Evolutionary conservation across 2,113 vertebrate genomes (phyloP).

Genomic region (Lepisosteus osseus): DNA sequence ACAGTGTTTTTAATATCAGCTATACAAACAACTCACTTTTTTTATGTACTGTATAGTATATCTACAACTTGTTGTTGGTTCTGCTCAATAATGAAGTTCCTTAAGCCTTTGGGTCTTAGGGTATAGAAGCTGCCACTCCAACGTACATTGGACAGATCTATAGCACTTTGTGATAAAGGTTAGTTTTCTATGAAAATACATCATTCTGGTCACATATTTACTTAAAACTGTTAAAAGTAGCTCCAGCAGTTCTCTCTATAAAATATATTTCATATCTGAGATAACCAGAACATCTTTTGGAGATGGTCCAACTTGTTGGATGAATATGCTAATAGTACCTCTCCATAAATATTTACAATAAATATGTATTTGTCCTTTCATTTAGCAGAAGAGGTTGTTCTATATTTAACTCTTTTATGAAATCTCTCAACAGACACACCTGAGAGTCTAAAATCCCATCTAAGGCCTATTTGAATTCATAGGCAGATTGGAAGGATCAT

Average conservation of each 20-base stretch:
- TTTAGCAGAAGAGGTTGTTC: slow-evolving; percentile 6
- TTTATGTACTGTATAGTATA: too few relatives aligned
- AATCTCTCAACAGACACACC: slow-evolving; percentile 15
- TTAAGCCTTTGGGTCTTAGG: slow-evolving; percentile 28
- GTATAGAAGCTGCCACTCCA: slow-evolving; percentile 60
- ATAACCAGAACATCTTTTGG: slow-evolving; percentile 40
- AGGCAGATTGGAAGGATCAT: slow-evolving; percentile 30
- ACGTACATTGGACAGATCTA: slow-evolving; percentile 61
- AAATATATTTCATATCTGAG: slow-evolving; percentile 16
- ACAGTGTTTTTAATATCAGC: too few relatives aligned
- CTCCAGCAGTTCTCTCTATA: background rate
- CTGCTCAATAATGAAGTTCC: too few relatives aligned
- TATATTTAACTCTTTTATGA: slow-evolving; percentile 13
- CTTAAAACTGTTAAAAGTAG: background rate
- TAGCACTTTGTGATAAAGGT: slow-evolving; percentile 73
- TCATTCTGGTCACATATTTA: background rate
- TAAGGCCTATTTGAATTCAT: slow-evolving; percentile 35
- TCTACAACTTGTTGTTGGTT: too few relatives aligned
- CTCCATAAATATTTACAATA: background rate
- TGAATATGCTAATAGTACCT: background rate
- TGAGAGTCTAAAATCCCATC: slow-evolving; percentile 20
- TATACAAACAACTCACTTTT: too few relatives aligned
- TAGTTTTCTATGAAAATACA: slow-evolving; percentile 14
- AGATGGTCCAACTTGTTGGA: slow-evolving; percentile 16
- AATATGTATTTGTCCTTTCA: slow-evolving; percentile 8